Evolutionary conservation across 2,888 invertebrate species (phyloP).

Genomic region (Clanis bilineata): DNA sequence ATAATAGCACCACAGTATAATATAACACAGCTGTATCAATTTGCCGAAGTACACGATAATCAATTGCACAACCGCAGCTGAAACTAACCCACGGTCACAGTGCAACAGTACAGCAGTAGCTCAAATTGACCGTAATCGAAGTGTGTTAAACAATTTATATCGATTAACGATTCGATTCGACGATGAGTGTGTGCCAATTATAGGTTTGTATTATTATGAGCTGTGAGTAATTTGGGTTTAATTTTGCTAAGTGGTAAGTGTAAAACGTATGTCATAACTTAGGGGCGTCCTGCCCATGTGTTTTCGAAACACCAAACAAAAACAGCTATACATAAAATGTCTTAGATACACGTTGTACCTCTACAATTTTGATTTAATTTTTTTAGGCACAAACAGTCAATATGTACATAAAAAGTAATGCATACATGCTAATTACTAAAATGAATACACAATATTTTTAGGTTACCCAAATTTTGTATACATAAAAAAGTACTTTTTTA

Average conservation of each 20-base stretch:
- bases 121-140: neutral
- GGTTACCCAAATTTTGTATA: too few relatives aligned
- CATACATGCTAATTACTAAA: too few relatives aligned
- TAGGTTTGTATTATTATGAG: neutral
- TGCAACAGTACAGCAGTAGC: neutral
- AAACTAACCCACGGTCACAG: conserved; percentile 15
- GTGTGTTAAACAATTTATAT: neutral
- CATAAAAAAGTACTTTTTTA: too few relatives aligned
- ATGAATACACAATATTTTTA: too few relatives aligned
- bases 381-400: too few relatives aligned
- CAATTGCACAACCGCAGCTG: neutral
- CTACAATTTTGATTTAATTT: too few relatives aligned
- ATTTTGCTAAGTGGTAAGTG: neutral
- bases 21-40: neutral
- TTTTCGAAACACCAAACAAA: too few relatives aligned
- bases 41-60: neutral
- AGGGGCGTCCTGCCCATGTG: too few relatives aligned
- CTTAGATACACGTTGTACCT: too few relatives aligned
- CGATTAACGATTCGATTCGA: conserved; percentile 1
- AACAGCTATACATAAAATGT: too few relatives aligned
- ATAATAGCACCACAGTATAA: neutral
- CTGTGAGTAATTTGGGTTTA: neutral
- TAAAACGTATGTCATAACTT: too few relatives aligned
- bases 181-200: neutral
- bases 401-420: too few relatives aligned